A percentile compares a stretch with the other conserved stretches of the same genome.
phyloP scores from a whole-genome alignment of 2,888 invertebrate genomes.

The Nebria brevicollis region DNA sequence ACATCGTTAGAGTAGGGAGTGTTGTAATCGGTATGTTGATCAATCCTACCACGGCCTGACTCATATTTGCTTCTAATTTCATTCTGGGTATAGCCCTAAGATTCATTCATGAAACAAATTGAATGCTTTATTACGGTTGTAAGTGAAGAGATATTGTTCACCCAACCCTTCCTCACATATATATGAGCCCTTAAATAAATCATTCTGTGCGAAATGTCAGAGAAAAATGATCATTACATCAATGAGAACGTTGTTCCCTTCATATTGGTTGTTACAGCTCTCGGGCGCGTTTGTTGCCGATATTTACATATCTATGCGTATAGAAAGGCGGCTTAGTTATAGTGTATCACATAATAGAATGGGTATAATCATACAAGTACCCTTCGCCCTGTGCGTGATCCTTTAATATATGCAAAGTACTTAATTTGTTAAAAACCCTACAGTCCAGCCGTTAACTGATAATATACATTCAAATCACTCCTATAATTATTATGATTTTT shows the following conservation, averaged over 20 bases:
- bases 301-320: constrained; percentile 57
- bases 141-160: constrained; percentile 48
- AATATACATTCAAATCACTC: constrained; percentile 11
- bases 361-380: constrained; percentile 51
- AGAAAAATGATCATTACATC: neutral
- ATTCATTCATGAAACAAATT: constrained; percentile 56
- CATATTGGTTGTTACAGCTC: neutral
- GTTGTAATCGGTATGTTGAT: constrained; percentile 20
- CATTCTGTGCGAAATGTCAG: neutral
- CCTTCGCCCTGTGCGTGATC: neutral
- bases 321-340: constrained; percentile 55
- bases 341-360: constrained; percentile 52
- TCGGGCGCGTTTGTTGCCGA: constrained; percentile 6
- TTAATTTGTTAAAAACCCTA: constrained; percentile 50
- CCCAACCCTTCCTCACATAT: neutral
- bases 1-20: neutral
- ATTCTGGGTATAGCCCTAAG: constrained; percentile 50
- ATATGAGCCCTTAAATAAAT: neutral
- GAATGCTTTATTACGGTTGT: constrained; percentile 56
- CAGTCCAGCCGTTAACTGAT: constrained; percentile 17
- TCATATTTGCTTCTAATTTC: constrained; percentile 57
- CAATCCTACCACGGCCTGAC: constrained; percentile 13
- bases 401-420: constrained; percentile 53
- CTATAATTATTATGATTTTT: neutral
- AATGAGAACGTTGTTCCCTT: constrained; percentile 16